phyloP scores from a whole-genome alignment of 2,888 invertebrate genomes.

The Acanthosepion pharaonis region DNA sequence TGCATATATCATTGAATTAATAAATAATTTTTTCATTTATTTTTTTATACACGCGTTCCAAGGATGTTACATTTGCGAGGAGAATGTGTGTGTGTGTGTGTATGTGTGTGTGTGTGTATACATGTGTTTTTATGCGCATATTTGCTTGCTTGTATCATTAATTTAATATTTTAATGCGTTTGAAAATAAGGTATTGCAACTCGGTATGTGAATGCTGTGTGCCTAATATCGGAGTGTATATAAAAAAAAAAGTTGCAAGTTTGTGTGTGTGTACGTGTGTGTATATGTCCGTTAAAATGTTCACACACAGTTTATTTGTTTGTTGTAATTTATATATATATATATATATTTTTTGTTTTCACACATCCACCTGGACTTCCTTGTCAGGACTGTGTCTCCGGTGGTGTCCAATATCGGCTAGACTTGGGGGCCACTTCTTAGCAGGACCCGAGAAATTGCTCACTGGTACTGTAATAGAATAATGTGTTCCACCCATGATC shows the following conservation, averaged over 20 bases:
- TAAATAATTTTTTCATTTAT: background rate
- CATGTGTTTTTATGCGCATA: background rate
- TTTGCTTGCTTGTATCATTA: background rate
- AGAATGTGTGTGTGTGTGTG: background rate
- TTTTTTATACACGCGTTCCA: background rate
- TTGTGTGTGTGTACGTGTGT: background rate
- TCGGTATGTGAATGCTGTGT: background rate
- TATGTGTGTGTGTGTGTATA: background rate
- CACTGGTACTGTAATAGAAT: slow-evolving; percentile 45
- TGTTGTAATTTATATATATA: background rate
- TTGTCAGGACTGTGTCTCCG: slow-evolving; percentile 42
- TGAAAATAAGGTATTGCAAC: background rate
- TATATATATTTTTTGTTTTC: background rate
- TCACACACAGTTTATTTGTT: background rate
- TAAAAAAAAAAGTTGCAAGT: background rate
- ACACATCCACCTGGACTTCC: slow-evolving; percentile 45
- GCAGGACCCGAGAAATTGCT: slow-evolving; percentile 35
- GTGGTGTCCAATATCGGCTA: slow-evolving; percentile 38
- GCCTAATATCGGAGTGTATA: background rate
- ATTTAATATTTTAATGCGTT: background rate
- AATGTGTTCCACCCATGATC: slow-evolving; percentile 44
- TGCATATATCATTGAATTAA: background rate
- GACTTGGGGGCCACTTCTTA: slow-evolving; percentile 41
- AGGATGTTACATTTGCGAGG: background rate
- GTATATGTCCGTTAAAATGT: background rate